Conservation (phyloP, 2,888 invertebrate genomes). For the Tetranychus piercei region DNA sequence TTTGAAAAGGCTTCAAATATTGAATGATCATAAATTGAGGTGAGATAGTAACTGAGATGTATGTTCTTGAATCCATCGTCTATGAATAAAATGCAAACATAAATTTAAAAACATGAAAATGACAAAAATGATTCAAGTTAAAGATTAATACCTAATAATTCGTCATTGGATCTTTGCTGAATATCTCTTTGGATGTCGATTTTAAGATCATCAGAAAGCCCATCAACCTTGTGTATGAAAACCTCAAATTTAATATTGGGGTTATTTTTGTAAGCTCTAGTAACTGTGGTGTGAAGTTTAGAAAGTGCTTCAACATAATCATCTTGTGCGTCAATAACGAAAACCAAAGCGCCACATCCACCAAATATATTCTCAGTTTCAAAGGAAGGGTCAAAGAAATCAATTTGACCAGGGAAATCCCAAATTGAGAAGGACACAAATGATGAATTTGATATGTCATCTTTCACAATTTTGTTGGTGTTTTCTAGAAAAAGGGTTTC, state of each 20-base stretch:
- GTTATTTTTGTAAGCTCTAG: conserved; percentile 86
- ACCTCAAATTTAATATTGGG: conserved; percentile 88
- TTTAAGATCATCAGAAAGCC: conserved; percentile 92
- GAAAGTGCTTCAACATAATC: conserved; percentile 89
- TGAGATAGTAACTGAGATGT: conserved; percentile 70
- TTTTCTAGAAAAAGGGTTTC: conserved; percentile 96
- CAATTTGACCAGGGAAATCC: conserved; percentile 98
- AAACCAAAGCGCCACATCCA: conserved; percentile 89
- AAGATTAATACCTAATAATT: conserved; percentile 57
- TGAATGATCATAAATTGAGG: conserved; percentile 98
- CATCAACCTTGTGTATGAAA: conserved; percentile 98
- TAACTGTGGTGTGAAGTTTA: conserved; percentile 76
- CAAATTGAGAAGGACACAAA: conserved; percentile 99
- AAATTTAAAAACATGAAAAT: not conserved
- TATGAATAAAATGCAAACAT: not conserved
- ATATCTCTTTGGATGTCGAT: conserved; percentile 98
- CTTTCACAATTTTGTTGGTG: conserved; percentile 93
- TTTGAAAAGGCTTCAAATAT: conserved; percentile 99
- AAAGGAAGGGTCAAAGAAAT: conserved; percentile 76
- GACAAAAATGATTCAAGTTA: conserved; percentile 31
- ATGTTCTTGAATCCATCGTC: conserved; percentile 52
- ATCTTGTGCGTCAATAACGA: conserved; percentile 91
- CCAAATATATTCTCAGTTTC: conserved; percentile 92
- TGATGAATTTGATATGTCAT: conserved; percentile 81
- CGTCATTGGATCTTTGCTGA: conserved; percentile 86